These are phyloP conservation scores for Xestia ashworthii DNA, from an alignment of 2,888 invertebrate genomes.

Conservation along the genomic window DNA sequence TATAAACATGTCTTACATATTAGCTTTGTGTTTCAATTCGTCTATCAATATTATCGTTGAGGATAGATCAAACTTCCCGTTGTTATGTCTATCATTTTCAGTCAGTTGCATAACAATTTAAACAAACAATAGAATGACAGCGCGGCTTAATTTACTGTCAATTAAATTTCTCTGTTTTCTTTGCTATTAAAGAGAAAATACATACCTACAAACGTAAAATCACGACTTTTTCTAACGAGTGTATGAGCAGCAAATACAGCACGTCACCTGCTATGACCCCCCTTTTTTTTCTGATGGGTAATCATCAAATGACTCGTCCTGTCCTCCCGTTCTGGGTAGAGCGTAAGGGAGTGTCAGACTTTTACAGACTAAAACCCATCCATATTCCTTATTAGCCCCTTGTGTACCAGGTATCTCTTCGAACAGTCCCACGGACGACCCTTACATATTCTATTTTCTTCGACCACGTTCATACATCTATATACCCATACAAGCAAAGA, in stretches of 20 bases:
- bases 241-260: background rate
- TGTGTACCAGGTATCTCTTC: too few species aligned
- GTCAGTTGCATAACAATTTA: conserved; percentile 1
- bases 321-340: too few species aligned
- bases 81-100: conserved; percentile 12
- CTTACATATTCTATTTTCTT: background rate
- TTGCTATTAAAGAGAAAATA: conserved; percentile 27
- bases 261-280: background rate
- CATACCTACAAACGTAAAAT: background rate
- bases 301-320: too few species aligned
- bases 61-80: background rate
- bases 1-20: background rate
- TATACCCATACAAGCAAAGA: background rate
- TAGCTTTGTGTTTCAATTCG: background rate
- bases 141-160: conserved; percentile 8
- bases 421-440: background rate
- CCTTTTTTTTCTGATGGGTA: too few species aligned
- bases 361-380: too few species aligned
- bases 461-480: background rate
- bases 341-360: too few species aligned
- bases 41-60: conserved; percentile 35
- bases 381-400: too few species aligned
- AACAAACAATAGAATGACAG: conserved; percentile 13
- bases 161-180: conserved; percentile 40
- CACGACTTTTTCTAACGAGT: background rate